These are phyloP conservation scores for Melipona beecheii DNA, from an alignment of 2,888 invertebrate genomes.

Conservation along the genomic window DNA sequence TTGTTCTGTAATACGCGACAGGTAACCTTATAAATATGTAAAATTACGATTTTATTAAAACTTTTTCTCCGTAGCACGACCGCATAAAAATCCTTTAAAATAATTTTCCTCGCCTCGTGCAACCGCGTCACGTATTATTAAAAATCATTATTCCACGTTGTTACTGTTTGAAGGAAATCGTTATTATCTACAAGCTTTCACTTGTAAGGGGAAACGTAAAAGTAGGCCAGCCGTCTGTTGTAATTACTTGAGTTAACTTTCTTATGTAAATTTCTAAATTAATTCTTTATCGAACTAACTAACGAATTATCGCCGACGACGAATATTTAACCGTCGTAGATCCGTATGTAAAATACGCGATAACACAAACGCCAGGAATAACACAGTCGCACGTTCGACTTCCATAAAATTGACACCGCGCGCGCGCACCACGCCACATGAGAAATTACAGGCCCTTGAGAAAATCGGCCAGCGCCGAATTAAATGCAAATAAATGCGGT, in stretches of 20 bases:
- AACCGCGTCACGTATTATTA: neutral
- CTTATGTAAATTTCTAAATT: neutral
- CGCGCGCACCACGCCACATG: neutral
- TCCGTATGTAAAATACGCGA: conserved; percentile 5
- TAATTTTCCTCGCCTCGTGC: neutral
- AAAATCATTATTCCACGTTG: neutral
- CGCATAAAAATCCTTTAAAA: neutral
- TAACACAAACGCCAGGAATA: neutral
- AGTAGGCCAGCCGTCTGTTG: neutral
- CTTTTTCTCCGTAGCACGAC: neutral
- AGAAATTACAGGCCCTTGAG: conserved; percentile 40
- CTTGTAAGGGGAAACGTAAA: neutral
- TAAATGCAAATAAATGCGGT: conserved; percentile 60
- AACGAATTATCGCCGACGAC: conserved; percentile 8
- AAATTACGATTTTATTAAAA: neutral
- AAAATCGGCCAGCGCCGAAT: conserved; percentile 38
- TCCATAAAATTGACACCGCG: conserved; percentile 29
- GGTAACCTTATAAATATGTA: neutral
- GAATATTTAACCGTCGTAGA: neutral
- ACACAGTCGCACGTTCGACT: neutral
- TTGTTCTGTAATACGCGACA: neutral
- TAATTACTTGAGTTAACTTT: neutral
- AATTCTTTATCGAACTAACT: neutral
- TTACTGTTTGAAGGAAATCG: neutral
- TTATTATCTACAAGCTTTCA: neutral